These are phyloP conservation scores for Drosophila sproati DNA, from an alignment of 1,140 invertebrate species.

Conservation along the genomic window DNA sequence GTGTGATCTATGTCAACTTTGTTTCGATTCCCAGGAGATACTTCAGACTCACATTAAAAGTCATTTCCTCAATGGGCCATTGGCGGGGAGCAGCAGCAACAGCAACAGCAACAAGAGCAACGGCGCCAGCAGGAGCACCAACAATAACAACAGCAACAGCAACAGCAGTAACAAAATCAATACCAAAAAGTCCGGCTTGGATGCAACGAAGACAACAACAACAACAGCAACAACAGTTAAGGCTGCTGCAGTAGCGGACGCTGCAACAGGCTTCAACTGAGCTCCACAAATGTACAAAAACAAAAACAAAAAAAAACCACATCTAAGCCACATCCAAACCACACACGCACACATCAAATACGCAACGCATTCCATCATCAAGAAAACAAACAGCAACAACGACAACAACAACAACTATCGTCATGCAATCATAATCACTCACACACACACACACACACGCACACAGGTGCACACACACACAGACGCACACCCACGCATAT, in stretches of 20 bases:
- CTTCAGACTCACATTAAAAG: constrained; percentile 82
- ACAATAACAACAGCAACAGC: background rate
- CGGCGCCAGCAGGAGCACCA: too few relatives aligned
- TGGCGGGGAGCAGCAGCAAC: constrained; percentile 17
- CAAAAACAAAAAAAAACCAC: constrained; percentile 2
- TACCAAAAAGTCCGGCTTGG: constrained; percentile 26
- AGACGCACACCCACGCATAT: constrained; percentile 1
- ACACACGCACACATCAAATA: constrained; percentile 14
- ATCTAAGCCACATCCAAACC: background rate
- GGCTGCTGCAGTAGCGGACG: constrained; percentile 1
- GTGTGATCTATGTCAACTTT: constrained; percentile 84
- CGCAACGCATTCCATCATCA: constrained; percentile 37
- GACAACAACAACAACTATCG: background rate
- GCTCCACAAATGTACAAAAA: constrained; percentile 41
- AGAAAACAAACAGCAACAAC: background rate
- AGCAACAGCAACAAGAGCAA: constrained; percentile 1
- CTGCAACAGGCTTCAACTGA: constrained; percentile 28
- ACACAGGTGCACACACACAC: background rate
- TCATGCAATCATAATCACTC: background rate
- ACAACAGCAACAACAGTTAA: constrained; percentile 1
- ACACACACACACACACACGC: background rate
- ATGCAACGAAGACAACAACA: background rate
- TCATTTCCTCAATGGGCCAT: constrained; percentile 81
- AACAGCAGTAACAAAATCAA: constrained; percentile 34
- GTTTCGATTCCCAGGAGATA: constrained; percentile 80